Base-by-base conservation (phyloP, 2,888 invertebrate genomes). In the Stenotaenia linearis region DNA sequence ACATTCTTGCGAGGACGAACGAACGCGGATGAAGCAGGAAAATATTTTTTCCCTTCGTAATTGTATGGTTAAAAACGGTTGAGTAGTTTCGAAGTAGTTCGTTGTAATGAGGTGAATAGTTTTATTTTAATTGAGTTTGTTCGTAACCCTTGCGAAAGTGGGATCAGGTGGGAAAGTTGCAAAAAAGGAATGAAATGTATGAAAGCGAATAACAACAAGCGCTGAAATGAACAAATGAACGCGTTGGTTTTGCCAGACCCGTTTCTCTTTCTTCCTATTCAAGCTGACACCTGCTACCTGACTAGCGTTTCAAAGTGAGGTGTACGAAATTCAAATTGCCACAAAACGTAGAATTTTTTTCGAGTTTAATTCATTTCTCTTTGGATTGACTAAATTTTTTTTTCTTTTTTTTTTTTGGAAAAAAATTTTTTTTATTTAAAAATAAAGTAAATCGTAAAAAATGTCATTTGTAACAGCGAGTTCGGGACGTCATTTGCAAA, bases 231-330 rank as follows among this genome's bases (percentile, higher is more conserved):
- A 56, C 56, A 56, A 56, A 56, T 56, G 56, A 56, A 56, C 56
- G 56, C 56, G 56, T 56, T 56, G 56, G 56, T 56, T 56, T 56
- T 56, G 56, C 56, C 56, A 56, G 56, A 56, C 56, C 18, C 56
- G 21, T 56, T 56, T 56, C 56, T 23, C 56, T 56, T 56, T 56
- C 56, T 56, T 56, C 23, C 21, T 18, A 56, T 56, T 56, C 56
- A 56, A 56, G 56, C 56, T 56, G 56, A 56, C 56, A 56, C 56
- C 56, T 56, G 56, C 56, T 56, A 56, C 56, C 56, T 56, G 56
- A 56, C 56, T 56, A 56, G 56, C 56, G 56, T 56, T 56, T 23
- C 56, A 18, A 23, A 56, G 23, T 23, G 21, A 56, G 56, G 56
- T 56, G 56, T 56, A 21, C 56, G 21, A 56, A 56, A 56, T n/a